Percentiles rank a stretch among this genome's conserved stretches.
These are phyloP conservation scores for Drepana arcuata DNA, from an alignment of 1,140 invertebrate genomes.

Conservation along the genomic window DNA sequence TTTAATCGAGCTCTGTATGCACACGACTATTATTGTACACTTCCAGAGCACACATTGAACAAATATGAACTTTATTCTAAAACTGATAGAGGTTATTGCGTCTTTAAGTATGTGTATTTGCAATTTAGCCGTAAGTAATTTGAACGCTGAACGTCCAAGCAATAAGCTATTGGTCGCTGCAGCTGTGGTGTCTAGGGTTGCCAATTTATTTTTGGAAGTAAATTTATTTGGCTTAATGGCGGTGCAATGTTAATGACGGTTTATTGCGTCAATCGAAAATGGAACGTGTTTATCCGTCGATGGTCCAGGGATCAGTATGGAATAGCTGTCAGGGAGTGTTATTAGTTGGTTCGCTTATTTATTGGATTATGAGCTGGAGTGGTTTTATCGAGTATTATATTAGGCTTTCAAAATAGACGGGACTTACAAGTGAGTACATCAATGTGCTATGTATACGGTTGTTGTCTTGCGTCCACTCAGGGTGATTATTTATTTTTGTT, in stretches of 20 bases:
- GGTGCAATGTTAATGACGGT: slow-evolving; percentile 25
- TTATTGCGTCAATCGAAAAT: slow-evolving; percentile 47
- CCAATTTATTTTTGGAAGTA: slow-evolving; percentile 59
- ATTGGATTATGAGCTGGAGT: too few relatives aligned
- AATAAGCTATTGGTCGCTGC: slow-evolving; percentile 57
- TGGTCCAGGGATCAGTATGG: too few relatives aligned
- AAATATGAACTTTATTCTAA: slow-evolving; percentile 21
- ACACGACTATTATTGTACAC: slow-evolving; percentile 1
- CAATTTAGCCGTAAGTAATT: slow-evolving; percentile 41
- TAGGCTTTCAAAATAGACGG: too few relatives aligned
- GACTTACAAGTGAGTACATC: too few relatives aligned
- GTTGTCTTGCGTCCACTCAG: too few relatives aligned
- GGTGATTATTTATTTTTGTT: too few relatives aligned
- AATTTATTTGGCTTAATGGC: slow-evolving; percentile 47
- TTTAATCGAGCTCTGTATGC: slow-evolving; percentile 18
- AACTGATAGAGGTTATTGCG: slow-evolving; percentile 8
- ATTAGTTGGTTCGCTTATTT: too few relatives aligned
- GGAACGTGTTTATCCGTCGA: too few relatives aligned
- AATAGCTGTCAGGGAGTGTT: too few relatives aligned
- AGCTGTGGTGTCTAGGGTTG: slow-evolving; percentile 61
- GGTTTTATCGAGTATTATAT: too few relatives aligned
- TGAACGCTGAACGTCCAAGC: slow-evolving; percentile 43
- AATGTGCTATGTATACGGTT: too few relatives aligned
- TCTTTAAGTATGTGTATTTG: slow-evolving; percentile 10
- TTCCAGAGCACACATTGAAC: slow-evolving; percentile 5